These are phyloP conservation scores for Petromus typicus DNA, from an alignment of 2,113 vertebrate species.

Conservation along the genomic window DNA sequence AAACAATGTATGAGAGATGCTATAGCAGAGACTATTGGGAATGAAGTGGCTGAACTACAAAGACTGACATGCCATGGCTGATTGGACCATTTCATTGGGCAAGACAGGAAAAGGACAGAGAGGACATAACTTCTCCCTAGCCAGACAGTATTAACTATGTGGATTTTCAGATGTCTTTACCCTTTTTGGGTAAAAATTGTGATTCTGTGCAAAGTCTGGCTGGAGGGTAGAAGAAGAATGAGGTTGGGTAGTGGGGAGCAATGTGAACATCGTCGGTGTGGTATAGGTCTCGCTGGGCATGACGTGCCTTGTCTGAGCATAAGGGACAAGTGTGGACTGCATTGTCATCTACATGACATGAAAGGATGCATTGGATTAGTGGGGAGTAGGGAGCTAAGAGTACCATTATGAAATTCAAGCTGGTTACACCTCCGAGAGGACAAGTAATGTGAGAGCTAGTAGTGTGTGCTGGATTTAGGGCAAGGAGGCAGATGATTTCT, in stretches of 20 bases:
- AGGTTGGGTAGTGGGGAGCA: neutral
- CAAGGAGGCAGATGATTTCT: neutral
- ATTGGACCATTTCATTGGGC: neutral
- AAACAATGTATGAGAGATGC: neutral
- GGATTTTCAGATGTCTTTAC: neutral
- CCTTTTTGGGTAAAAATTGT: neutral
- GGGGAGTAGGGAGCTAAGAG: neutral
- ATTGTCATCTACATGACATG: neutral
- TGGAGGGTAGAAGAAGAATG: neutral
- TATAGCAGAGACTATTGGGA: neutral
- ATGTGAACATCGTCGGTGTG: neutral
- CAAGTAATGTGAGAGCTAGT: too few species aligned
- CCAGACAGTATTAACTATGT: too few species aligned
- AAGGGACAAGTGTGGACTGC: neutral
- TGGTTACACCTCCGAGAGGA: neutral
- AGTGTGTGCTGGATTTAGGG: neutral
- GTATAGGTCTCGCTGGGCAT: neutral
- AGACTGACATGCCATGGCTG: neutral
- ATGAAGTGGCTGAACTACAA: neutral
- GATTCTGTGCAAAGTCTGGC: neutral
- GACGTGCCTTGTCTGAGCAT: neutral
- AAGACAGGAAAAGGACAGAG: neutral
- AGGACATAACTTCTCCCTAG: neutral
- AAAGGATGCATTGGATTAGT: neutral
- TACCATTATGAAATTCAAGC: neutral